phyloP scores from a whole-genome alignment of 2,113 vertebrate genomes.

The Pseudorhombus dupliciocellatus region DNA sequence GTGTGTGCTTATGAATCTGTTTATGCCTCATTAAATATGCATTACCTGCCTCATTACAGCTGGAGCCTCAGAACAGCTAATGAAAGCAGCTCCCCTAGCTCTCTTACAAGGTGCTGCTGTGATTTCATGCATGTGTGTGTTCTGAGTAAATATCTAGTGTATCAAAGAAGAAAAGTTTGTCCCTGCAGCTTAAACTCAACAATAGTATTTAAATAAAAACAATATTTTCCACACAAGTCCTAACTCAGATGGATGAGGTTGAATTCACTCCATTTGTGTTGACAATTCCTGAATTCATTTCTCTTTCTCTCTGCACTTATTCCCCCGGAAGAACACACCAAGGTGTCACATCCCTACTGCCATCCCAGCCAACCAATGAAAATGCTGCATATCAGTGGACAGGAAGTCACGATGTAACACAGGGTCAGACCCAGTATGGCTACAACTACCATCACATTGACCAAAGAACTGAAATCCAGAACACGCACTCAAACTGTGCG shows the following conservation, averaged over 20 bases:
- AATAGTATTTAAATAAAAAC: conserved; percentile 4
- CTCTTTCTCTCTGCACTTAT: conserved; percentile 8
- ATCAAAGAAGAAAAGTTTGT: not conserved
- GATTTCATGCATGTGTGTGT: conserved; percentile 25
- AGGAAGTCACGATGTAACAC: conserved; percentile 38
- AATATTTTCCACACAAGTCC: no score
- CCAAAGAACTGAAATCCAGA: conserved; percentile 73
- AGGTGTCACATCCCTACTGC: conserved; percentile 27
- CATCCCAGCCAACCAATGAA: conserved; percentile 28
- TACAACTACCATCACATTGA: conserved; percentile 77
- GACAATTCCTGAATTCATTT: conserved; percentile 1
- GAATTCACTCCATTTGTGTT: not conserved
- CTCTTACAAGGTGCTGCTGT: conserved; percentile 63
- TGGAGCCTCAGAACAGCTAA: conserved; percentile 70
- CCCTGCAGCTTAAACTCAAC: conserved; percentile 7
- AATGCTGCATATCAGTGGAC: conserved; percentile 54
- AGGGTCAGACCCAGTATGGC: conserved; percentile 63
- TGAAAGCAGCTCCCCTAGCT: conserved; percentile 64
- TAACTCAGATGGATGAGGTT: not conserved
- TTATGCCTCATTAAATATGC: conserved; percentile 82
- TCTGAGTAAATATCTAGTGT: not conserved
- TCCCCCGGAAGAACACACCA: conserved; percentile 41
- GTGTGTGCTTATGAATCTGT: conserved; percentile 73
- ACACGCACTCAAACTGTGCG: conserved; percentile 5
- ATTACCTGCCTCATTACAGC: conserved; percentile 82